These are phyloP conservation scores for Ommatoiulus sabulosus DNA, from an alignment of 2,888 invertebrate species.

Conservation along the genomic window DNA sequence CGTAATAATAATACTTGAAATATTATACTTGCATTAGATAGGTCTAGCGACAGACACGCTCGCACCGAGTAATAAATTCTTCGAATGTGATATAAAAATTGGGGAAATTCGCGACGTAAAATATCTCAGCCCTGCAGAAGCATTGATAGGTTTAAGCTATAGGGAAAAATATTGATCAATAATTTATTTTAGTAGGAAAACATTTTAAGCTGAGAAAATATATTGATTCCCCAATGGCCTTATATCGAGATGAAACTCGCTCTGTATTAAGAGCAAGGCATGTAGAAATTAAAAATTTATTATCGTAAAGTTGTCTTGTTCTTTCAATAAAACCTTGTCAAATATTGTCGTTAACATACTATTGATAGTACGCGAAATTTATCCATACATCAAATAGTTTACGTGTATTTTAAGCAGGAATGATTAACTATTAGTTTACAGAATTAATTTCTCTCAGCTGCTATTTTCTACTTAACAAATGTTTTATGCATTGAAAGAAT, in stretches of 20 bases:
- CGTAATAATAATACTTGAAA: constrained; percentile 26
- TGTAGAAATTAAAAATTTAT: background rate
- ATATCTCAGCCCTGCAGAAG: background rate
- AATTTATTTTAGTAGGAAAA: background rate
- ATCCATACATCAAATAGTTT: no score
- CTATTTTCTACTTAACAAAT: background rate
- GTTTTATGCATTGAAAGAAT: background rate
- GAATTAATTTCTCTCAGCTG: no score
- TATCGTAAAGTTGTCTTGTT: no score
- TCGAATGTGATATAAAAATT: background rate
- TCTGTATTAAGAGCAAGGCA: background rate
- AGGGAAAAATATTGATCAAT: constrained; percentile 17
- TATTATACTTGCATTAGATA: constrained; percentile 34
- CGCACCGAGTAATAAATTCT: background rate
- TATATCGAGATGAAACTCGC: background rate
- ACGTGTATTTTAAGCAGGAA: no score
- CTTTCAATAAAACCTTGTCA: no score
- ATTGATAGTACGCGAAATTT: no score
- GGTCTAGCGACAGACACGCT: background rate
- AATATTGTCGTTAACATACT: no score
- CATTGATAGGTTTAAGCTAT: background rate
- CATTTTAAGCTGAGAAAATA: background rate
- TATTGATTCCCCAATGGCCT: background rate
- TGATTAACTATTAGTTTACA: no score
- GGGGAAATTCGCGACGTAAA: constrained; percentile 9